phyloP scores from a whole-genome alignment of 1,140 invertebrate genomes.

The Drosophila equinoxialis region DNA sequence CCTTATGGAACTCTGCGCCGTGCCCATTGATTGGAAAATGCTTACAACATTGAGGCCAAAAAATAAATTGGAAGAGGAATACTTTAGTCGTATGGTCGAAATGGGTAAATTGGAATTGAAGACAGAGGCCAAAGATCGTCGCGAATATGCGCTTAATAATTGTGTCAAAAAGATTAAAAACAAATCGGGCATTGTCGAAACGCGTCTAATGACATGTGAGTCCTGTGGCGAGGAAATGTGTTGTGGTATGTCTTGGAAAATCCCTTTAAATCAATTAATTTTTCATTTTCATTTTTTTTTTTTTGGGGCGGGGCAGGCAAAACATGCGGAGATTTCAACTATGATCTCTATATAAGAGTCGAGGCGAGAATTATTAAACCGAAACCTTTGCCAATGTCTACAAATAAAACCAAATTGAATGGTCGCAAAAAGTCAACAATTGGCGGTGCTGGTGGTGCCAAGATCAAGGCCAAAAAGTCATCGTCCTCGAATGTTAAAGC shows the following conservation, averaged over 20 bases:
- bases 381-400: constrained; percentile 53
- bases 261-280: background rate
- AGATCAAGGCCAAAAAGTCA: constrained; percentile 64
- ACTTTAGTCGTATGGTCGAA: constrained; percentile 92
- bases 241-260: constrained; percentile 84
- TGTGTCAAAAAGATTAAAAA: constrained; percentile 90
- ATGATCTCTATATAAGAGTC: constrained; percentile 83
- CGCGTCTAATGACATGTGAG: constrained; percentile 87
- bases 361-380: constrained; percentile 75
- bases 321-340: constrained; percentile 83
- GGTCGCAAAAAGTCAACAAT: constrained; percentile 86
- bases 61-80: constrained; percentile 92
- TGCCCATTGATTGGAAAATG: constrained; percentile 97
- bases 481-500: constrained; percentile 43
- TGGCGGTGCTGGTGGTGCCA: constrained; percentile 87
- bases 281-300: background rate
- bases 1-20: constrained; percentile 90
- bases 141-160: constrained; percentile 85
- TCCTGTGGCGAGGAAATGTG: constrained; percentile 95
- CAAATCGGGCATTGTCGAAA: constrained; percentile 90
- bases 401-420: constrained; percentile 74
- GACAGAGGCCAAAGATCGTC: constrained; percentile 87
- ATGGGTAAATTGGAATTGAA: constrained; percentile 90
- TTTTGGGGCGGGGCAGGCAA: constrained; percentile 67
- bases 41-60: constrained; percentile 93